Percentiles rank a stretch among this genome's conserved stretches.
phyloP scores from a whole-genome alignment of 1,140 invertebrate species.

The Frieseomelitta varia region DNA sequence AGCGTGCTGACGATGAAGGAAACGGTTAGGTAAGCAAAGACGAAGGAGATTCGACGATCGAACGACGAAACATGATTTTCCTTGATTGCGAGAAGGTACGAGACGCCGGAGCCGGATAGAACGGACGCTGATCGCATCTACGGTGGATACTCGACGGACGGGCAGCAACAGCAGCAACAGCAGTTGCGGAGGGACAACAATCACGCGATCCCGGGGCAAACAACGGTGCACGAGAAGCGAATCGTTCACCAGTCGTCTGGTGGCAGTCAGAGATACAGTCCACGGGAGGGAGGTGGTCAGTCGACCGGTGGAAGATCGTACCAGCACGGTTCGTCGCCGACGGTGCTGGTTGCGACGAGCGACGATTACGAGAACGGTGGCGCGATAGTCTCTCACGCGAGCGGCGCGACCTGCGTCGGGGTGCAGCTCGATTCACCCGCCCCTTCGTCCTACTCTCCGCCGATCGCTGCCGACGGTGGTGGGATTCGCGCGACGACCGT shows the following conservation, averaged over 20 bases:
- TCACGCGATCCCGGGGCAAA: slow-evolving; percentile 69
- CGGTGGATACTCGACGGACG: slow-evolving; percentile 66
- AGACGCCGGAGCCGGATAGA: slow-evolving; percentile 67
- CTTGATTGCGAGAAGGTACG: slow-evolving; percentile 69
- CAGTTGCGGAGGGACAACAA: slow-evolving; percentile 60
- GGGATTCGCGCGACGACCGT: slow-evolving; percentile 46
- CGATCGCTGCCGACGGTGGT: slow-evolving; percentile 64
- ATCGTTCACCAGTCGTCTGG: slow-evolving; percentile 41
- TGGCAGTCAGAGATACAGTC: slow-evolving; percentile 72
- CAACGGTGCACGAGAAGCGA: slow-evolving; percentile 65
- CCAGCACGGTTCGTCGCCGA: slow-evolving; percentile 75
- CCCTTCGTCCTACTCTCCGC: slow-evolving; percentile 70
- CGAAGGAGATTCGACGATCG: background rate
- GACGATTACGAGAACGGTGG: slow-evolving; percentile 72
- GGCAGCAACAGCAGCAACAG: slow-evolving; percentile 73
- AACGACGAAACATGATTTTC: no score
- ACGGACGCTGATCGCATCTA: slow-evolving; percentile 71
- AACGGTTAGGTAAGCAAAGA: slow-evolving; percentile 69
- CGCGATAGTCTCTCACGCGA: slow-evolving; percentile 62
- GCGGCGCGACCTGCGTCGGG: background rate
- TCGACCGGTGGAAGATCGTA: slow-evolving; percentile 49
- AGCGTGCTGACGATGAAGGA: slow-evolving; percentile 70
- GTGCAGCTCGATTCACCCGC: slow-evolving; percentile 70
- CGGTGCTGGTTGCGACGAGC: slow-evolving; percentile 11
- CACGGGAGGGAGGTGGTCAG: slow-evolving; percentile 65